phyloP scores from a whole-genome alignment of 2,797 vertebrate species.

The Sus cebifrons region DNA sequence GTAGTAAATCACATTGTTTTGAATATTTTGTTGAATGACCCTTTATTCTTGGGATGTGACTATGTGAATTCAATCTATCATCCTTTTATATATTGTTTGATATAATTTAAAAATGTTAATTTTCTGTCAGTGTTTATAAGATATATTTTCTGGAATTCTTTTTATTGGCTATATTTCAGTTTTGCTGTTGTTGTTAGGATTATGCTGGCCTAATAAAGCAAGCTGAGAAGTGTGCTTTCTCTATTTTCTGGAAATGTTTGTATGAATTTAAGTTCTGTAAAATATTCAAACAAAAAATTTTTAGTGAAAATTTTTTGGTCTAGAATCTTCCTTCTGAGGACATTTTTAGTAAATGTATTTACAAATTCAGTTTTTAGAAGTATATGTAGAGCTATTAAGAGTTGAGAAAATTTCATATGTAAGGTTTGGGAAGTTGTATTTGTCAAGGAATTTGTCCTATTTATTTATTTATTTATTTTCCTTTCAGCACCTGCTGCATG shows the following conservation, averaged over 20 bases:
- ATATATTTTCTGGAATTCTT: background rate
- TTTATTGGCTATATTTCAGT: background rate
- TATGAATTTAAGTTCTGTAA: background rate
- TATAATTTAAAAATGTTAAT: background rate
- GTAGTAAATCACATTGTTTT: background rate
- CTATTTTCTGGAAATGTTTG: background rate
- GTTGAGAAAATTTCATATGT: background rate
- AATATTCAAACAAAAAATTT: background rate
- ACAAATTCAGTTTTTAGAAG: background rate
- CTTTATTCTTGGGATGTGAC: background rate
- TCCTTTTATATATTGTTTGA: background rate
- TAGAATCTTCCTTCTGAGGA: background rate
- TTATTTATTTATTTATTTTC: too few species aligned
- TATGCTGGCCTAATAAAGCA: background rate
- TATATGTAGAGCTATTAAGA: background rate
- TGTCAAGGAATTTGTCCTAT: background rate
- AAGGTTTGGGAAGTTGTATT: background rate
- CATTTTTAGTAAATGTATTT: background rate
- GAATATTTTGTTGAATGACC: background rate
- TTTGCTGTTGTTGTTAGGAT: background rate
- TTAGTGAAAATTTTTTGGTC: background rate
- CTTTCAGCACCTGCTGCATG: too few species aligned
- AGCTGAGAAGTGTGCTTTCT: background rate
- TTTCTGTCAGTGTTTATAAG: constrained; percentile 39
- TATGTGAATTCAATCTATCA: background rate